These are phyloP conservation scores for Chesias legatella DNA, from an alignment of 2,888 invertebrate species.

Conservation along the genomic window DNA sequence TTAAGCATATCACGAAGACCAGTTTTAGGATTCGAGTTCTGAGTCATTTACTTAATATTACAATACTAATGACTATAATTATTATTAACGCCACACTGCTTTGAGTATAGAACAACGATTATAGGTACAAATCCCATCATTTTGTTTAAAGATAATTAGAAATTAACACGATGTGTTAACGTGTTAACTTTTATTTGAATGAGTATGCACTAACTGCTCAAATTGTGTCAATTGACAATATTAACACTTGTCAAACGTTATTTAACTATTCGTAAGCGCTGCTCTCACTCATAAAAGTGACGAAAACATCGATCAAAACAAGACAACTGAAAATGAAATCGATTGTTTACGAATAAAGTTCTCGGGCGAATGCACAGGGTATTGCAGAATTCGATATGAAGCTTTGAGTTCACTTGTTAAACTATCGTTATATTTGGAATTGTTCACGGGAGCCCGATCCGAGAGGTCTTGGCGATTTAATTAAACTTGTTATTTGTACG, in stretches of 20 bases:
- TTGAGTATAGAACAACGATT: background rate
- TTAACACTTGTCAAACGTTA: too few relatives aligned
- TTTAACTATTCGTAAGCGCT: too few relatives aligned
- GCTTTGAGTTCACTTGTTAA: conserved; percentile 72
- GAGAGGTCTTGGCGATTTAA: conserved; percentile 71
- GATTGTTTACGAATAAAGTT: conserved; percentile 45
- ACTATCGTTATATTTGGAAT: conserved; percentile 71
- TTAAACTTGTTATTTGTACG: conserved; percentile 78
- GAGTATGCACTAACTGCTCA: too few relatives aligned
- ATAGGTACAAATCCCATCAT: too few relatives aligned
- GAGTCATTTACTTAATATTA: conserved; percentile 41
- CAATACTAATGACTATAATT: conserved; percentile 18
- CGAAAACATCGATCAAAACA: conserved; percentile 22
- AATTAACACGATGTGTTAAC: too few relatives aligned
- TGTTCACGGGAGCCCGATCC: conserved; percentile 50
- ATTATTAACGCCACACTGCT: background rate
- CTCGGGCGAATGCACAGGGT: conserved; percentile 51
- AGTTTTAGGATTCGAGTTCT: conserved; percentile 40
- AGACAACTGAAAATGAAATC: conserved; percentile 32
- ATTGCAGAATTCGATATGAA: conserved; percentile 59
- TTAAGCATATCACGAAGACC: conserved; percentile 46
- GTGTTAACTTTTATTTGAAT: too few relatives aligned
- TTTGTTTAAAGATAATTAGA: too few relatives aligned
- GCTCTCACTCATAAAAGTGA: conserved; percentile 7
- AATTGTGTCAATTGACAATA: too few relatives aligned